Evolutionary conservation across 2,797 vertebrate genomes (phyloP).

Genomic region (Anguilla pacifica): DNA sequence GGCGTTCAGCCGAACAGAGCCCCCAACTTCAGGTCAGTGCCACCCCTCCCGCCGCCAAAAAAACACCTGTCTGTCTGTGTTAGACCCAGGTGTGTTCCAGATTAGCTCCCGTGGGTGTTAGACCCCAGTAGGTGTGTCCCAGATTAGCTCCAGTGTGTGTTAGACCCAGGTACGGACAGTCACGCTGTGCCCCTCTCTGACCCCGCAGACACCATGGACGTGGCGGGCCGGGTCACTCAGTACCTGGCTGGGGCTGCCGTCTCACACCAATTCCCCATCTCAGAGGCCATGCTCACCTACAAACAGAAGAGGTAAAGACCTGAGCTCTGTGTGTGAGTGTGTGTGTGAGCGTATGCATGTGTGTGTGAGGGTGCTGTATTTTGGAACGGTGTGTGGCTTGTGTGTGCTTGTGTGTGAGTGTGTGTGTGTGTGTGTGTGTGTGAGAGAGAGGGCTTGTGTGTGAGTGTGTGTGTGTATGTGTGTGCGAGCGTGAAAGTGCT

Average conservation of each 20-base stretch:
- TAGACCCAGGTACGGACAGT: not conserved
- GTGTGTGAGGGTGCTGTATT: no score
- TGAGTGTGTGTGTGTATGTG: not conserved
- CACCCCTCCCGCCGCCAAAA: not conserved
- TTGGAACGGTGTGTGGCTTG: not conserved
- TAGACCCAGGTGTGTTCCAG: no score
- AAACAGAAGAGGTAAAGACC: slow-evolving; percentile 79
- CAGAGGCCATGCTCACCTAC: slow-evolving; percentile 84
- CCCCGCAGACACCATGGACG: slow-evolving; percentile 74
- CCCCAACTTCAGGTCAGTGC: slow-evolving; percentile 72
- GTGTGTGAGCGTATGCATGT: not conserved
- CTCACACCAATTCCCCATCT: slow-evolving; percentile 82
- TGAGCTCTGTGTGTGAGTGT: not conserved
- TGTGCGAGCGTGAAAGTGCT: no score
- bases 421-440: not conserved
- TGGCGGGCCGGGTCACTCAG: slow-evolving; percentile 75
- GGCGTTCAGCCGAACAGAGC: slow-evolving; percentile 76
- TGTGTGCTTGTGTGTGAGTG: not conserved
- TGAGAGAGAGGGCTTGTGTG: not conserved
- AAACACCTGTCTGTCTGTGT: no score
- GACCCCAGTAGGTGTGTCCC: no score
- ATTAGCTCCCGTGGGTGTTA: no score
- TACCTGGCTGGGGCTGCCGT: slow-evolving; percentile 77
- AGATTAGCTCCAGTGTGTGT: no score
- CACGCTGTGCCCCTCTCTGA: slow-evolving; percentile 23